A percentile compares a stretch with the other conserved stretches of the same genome.
These are phyloP conservation scores for Orthosia gracilis DNA, from an alignment of 2,888 invertebrate genomes.

Conservation along the genomic window DNA sequence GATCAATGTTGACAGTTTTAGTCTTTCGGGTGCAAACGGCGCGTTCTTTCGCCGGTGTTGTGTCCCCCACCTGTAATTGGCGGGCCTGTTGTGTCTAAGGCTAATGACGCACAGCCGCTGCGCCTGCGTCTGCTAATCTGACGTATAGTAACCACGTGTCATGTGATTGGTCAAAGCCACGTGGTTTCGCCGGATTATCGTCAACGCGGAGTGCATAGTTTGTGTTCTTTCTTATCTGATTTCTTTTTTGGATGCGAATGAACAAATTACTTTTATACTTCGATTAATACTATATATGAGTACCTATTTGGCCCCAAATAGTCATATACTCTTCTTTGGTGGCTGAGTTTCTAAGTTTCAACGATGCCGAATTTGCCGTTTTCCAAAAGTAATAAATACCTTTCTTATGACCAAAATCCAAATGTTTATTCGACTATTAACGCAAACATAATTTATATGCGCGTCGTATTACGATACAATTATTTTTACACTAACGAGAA, in stretches of 20 bases:
- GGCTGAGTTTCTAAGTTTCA: too few species aligned
- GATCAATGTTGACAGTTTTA: slow-evolving; percentile 22
- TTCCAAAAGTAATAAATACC: too few species aligned
- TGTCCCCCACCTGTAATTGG: slow-evolving; percentile 33
- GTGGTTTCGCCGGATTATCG: slow-evolving; percentile 15
- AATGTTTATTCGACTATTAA: background rate
- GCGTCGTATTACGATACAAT: background rate
- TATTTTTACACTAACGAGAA: slow-evolving; percentile 16
- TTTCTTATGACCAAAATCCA: background rate
- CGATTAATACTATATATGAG: too few species aligned
- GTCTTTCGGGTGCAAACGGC: background rate
- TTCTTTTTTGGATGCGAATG: background rate
- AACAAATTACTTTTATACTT: background rate
- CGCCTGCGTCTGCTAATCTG: slow-evolving; percentile 44
- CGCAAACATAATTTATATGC: background rate
- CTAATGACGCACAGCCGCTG: slow-evolving; percentile 39
- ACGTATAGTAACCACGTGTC: slow-evolving; percentile 41
- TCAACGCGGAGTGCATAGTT: background rate
- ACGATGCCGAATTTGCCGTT: too few species aligned
- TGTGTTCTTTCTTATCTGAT: background rate
- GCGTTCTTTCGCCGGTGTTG: slow-evolving; percentile 8
- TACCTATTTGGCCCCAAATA: too few species aligned
- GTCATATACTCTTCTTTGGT: too few species aligned
- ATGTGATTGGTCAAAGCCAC: slow-evolving; percentile 27
- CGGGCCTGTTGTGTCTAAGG: slow-evolving; percentile 27